Percentiles rank a stretch among this genome's conserved stretches.
Evolutionary conservation across 1,140 invertebrate genomes (phyloP).

Genomic region (Cardiocondyla obscurior): DNA sequence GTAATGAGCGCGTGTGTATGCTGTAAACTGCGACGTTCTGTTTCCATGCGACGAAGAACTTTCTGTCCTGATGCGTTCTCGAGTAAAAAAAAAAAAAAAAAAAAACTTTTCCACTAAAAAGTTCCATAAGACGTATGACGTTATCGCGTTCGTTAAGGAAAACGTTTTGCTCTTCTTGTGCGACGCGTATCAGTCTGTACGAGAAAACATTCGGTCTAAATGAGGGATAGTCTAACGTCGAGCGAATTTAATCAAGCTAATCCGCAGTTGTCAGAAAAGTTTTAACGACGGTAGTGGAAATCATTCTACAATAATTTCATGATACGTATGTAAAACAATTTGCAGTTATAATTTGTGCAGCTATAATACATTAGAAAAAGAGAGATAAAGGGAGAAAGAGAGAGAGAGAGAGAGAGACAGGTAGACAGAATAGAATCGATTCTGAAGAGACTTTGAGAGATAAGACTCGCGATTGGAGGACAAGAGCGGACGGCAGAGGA

Average conservation of each 20-base stretch:
- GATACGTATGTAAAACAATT: slow-evolving; percentile 36
- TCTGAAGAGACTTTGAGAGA: slow-evolving; percentile 32
- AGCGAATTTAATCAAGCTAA: slow-evolving; percentile 33
- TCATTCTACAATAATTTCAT: slow-evolving; percentile 30
- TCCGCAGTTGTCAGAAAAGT: not conserved
- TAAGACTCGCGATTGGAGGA: slow-evolving; percentile 45
- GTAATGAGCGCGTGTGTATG: not conserved
- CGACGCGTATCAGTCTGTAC: not conserved
- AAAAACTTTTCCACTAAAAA: slow-evolving; percentile 29
- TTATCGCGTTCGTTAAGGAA: slow-evolving; percentile 27
- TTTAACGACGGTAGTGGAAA: not conserved
- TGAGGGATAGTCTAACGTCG: not conserved
- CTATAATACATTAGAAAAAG: not conserved
- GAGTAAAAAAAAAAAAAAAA: slow-evolving; percentile 24
- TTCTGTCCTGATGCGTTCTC: not conserved
- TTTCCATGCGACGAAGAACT: slow-evolving; percentile 8
- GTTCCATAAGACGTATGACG: not conserved
- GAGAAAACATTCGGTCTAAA: not conserved
- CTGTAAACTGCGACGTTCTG: not conserved
- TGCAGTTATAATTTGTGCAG: slow-evolving; percentile 21
- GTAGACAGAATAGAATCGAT: slow-evolving; percentile 6
- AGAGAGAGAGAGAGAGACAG: not conserved
- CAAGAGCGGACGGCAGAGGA: not conserved
- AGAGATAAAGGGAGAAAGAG: not conserved
- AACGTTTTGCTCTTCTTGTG: not conserved